Evolutionary conservation across 2,888 invertebrate species (phyloP).

Genomic region (Spodoptera exigua): DNA sequence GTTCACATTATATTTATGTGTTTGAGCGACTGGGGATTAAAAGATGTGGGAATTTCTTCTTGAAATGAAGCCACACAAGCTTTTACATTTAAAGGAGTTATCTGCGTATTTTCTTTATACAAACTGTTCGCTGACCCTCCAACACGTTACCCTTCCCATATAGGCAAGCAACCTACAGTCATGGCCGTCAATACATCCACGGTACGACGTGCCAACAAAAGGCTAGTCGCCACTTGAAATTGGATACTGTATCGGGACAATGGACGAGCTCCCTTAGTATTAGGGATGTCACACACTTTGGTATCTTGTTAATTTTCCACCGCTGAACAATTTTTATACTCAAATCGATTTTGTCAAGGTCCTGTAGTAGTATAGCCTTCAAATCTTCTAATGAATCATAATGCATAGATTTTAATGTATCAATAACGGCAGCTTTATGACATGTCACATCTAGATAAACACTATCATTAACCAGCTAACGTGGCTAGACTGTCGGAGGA

Average conservation of each 20-base stretch:
- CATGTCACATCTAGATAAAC: too few species aligned
- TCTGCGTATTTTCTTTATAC: conserved; percentile 1
- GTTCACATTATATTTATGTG: conserved; percentile 15
- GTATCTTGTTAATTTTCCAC: neutral
- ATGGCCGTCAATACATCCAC: conserved; percentile 42
- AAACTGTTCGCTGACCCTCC: conserved; percentile 28
- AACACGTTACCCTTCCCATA: conserved; percentile 37
- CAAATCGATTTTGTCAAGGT: neutral
- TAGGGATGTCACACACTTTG: conserved; percentile 41
- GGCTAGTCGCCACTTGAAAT: conserved; percentile 57
- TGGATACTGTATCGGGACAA: conserved; percentile 57
- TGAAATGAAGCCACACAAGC: neutral
- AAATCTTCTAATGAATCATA: too few species aligned
- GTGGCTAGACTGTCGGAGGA: neutral
- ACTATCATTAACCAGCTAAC: too few species aligned
- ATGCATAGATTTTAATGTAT: too few species aligned
- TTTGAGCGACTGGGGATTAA: conserved; percentile 30
- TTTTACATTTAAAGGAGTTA: too few species aligned
- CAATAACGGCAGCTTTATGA: too few species aligned
- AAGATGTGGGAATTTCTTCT: neutral
- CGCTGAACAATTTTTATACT: neutral
- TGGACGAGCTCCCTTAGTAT: conserved; percentile 51
- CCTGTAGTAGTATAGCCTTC: too few species aligned
- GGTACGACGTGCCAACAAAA: conserved; percentile 51
- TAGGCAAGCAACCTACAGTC: conserved; percentile 13